Evolutionary conservation across 2,888 invertebrate species (phyloP), one percentile per base, ranked within the genome.

Genomic region (Cyaniris semiargus): DNA sequence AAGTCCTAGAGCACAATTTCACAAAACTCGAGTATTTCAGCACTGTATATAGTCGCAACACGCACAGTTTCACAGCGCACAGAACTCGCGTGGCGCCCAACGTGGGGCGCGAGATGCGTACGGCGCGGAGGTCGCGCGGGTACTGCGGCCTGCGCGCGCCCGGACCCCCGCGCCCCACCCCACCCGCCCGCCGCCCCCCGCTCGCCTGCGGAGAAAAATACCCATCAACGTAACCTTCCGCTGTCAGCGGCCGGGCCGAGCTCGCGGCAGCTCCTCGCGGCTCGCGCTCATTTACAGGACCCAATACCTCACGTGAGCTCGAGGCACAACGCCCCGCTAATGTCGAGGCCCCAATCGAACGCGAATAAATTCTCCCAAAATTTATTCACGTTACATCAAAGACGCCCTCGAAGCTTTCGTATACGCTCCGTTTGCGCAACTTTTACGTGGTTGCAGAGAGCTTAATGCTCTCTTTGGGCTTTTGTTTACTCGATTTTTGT

Each of bases 101-200:
- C 88, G 89, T 88, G 89, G 86, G 85, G 56, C 76, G 18, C 56
- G 76, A 79, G 85, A 85, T 85, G 82, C 85, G 84, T 79, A 80
- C 84, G 81, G 82, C 81, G 77, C 86, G 87, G 84, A 86, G 83
- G 83, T 84, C 86, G 86, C 86, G 86, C 83, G 83, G 86, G 83
- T 81, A 93, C 93, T 92, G 90, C 87, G 91, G 91, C 88, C 86
- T 89, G 91, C 92, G 92, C 92, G 90, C 89, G 92, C 92, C 91
- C 90, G 89, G 85, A 86, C 91, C 91, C 91, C 88, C 90, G 86
- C 88, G 84, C 79, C 85, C 88, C 87, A 88, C 87, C 89, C 86
- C 84, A 84, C 87, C 86, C 84, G 80, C 72, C 76, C 78, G 8
- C 75, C 81, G 78, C 81, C 80, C 84, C 90, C 92, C 90, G 89